phyloP scores from a whole-genome alignment of 2,113 vertebrate genomes.

The Mastomys coucha region DNA sequence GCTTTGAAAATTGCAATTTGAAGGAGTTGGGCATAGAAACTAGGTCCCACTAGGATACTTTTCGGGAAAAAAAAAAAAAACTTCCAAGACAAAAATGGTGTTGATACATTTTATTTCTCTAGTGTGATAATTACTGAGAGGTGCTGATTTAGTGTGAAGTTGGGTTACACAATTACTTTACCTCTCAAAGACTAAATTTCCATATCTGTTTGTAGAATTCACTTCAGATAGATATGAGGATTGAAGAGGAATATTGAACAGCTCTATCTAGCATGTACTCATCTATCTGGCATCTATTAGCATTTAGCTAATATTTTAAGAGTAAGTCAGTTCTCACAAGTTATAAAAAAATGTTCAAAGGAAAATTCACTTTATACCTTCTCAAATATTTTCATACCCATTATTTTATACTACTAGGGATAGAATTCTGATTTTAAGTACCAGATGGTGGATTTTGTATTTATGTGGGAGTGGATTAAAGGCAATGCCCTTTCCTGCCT shows the following conservation, averaged over 20 bases:
- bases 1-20: background rate
- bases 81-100: background rate
- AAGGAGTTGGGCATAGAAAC: background rate
- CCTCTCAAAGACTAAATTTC: background rate
- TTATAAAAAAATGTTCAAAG: background rate
- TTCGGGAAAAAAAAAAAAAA: background rate
- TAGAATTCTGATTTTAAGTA: conserved; percentile 5
- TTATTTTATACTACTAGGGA: conserved; percentile 14
- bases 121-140: background rate
- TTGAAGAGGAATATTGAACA: background rate
- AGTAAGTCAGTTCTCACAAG: background rate
- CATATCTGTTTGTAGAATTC: background rate
- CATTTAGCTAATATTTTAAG: background rate
- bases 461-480: conserved; percentile 45
- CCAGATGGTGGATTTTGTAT: conserved; percentile 13
- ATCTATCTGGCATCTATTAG: background rate
- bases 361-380: conserved; percentile 8
- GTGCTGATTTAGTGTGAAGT: background rate
- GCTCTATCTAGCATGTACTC: background rate
- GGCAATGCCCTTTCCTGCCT: conserved; percentile 24
- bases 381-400: conserved; percentile 7
- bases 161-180: background rate
- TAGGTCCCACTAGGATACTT: background rate
- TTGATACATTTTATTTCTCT: conserved; percentile 10
- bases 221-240: background rate